Evolutionary conservation across 1,140 invertebrate genomes (phyloP), one percentile per base, ranked within the genome.

Genomic region (Philaenus spumarius): DNA sequence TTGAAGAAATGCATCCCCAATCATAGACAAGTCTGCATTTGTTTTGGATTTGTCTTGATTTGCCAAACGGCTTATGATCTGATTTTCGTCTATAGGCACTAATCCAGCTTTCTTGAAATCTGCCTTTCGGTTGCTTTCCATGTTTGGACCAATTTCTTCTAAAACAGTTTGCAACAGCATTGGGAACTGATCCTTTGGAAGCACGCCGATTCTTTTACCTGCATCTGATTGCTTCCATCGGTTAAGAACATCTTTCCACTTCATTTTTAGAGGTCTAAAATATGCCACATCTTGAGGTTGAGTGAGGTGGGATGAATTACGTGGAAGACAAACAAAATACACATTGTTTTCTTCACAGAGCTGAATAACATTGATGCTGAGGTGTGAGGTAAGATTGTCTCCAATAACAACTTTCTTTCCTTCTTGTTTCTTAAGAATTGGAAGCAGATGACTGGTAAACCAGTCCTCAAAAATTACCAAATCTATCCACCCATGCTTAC

Each of bases 201-300:
- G 26, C 2, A 19, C 34, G 9, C 53, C 43, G 42, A 34, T 22
- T 34, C 35, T 51, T 24, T 42, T 11, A 15, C 43, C 43, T 19
- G 26, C 30, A 54, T 47, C 26, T 20, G n/a, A 19, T 24, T 54
- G 40, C 66, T 66, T 73, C 72, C 58, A 70, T 45, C 64, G 45
- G 15, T 55, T 47, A 19, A 75, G 54, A 50, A 74, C 65, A 35
- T 67, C 55, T 51, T 66, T 58, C 73, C 73, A 76, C n/a, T n/a
- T n/a, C n/a, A n/a, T n/a, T n/a, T n/a, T n/a, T n/a, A n/a, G n/a
- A n/a, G n/a, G n/a, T n/a, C 9, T 46, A 64, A 72, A 73, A 45
- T 71, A 67, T 15, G 68, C 68, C 15, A 75, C 69, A 63, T 77
- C 71, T 14, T 76, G 55, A 6, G 75, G 72, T 57, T 77, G 73